Base-by-base conservation (phyloP, 2,888 invertebrate genomes). In the Athetis lepigone region DNA sequence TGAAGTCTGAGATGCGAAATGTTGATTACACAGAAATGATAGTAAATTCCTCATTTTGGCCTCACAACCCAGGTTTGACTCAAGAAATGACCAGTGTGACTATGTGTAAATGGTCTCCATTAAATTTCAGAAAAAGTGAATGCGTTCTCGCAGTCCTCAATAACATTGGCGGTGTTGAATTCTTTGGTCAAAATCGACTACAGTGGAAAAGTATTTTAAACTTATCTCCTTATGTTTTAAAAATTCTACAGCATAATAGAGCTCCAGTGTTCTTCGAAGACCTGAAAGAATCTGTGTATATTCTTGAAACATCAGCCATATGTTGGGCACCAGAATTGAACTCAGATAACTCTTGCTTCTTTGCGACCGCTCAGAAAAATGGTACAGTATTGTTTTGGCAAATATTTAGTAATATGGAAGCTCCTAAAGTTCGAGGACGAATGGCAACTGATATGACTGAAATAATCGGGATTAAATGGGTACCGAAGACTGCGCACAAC, bases 331-430 rank as follows among this genome's bases (percentile, higher is more conserved):
- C 87, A 1, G 51, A 67, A 16, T 54, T 84, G 33, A 83, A 86
- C 64, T 9, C 46, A 0, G 81, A 90, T 57, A 76, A 76, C 6
- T 82, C 87, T 3, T 90, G 90, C 64, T 89, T 84, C 54, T 90
- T 95, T 58, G 86, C 89, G 0, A 92, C 94, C 0, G 88, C 89
- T 36, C 94, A 94, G 67, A 93, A 87, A 73, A 90, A 88, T 82
- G 86, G 87, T 6, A 64, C 70, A 0, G 66, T 94, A 25, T 55
- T 91, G 36, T 83, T 94, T 59, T 95, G 94, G 95, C 64, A 74
- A 13, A 57, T 94, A 37, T 70, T 74, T 43, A 66, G 57, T 43
- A 56, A 68, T 6, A 52, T 79, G 4, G 52, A 57, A 8, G 61
- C 56, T 23, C 39, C 89, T 9, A 66, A 68, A 33, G 69, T 85